Percentiles rank a stretch among this genome's conserved stretches.
phyloP scores from a whole-genome alignment of 1,140 invertebrate genomes.

The Drosophila lowei region DNA sequence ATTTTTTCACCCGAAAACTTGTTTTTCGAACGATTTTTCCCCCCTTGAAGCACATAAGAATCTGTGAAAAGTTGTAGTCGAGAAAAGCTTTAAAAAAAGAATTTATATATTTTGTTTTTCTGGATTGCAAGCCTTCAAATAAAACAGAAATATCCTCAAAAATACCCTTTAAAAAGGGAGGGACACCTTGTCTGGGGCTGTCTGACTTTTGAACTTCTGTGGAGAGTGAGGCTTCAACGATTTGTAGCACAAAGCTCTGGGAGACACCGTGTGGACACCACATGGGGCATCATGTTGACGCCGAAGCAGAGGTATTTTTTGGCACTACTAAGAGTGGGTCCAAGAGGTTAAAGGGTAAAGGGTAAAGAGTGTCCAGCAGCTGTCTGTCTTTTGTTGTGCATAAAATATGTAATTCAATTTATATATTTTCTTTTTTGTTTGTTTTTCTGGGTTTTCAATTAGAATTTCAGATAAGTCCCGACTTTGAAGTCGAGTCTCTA shows the following conservation, averaged over 20 bases:
- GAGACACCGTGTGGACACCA: constrained; percentile 11
- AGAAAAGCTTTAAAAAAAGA: too few species aligned
- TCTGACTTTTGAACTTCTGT: too few species aligned
- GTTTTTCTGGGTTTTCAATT: constrained; percentile 62
- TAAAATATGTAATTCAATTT: constrained; percentile 53
- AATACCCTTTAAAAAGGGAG: too few species aligned
- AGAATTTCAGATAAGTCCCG: constrained; percentile 72
- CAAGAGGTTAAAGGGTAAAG: neutral
- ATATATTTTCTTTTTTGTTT: constrained; percentile 52
- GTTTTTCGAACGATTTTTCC: too few species aligned
- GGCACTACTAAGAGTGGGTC: constrained; percentile 29
- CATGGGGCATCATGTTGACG: constrained; percentile 41
- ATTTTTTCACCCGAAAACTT: too few species aligned
- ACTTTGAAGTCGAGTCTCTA: constrained; percentile 57
- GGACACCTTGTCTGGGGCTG: too few species aligned
- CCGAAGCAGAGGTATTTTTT: constrained; percentile 34
- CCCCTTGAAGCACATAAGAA: too few species aligned
- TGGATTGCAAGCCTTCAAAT: too few species aligned
- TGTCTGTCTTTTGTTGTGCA: constrained; percentile 30
- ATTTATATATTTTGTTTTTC: too few species aligned
- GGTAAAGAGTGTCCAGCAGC: constrained; percentile 12
- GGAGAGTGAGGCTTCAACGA: too few species aligned
- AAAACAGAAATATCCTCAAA: too few species aligned
- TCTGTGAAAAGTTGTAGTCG: too few species aligned
- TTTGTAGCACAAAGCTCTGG: constrained; percentile 5